A percentile compares a stretch with the other conserved stretches of the same genome.
These are phyloP conservation scores for Taeniopygia guttata DNA, from an alignment of 2,797 vertebrate genomes.

Conservation along the genomic window DNA sequence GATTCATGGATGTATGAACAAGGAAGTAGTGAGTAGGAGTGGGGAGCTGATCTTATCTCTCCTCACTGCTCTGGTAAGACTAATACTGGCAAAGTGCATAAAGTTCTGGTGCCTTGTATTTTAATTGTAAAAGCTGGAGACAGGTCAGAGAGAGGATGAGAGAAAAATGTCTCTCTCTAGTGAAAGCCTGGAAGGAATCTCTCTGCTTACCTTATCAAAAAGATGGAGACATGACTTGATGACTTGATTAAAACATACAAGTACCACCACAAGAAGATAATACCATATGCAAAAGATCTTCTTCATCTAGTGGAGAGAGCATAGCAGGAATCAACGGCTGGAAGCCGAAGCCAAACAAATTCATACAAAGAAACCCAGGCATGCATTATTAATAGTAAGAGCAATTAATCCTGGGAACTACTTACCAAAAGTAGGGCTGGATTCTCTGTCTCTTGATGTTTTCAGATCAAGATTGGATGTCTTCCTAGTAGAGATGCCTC, in stretches of 20 bases:
- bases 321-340: constrained; percentile 38
- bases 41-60: constrained; percentile 45
- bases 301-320: constrained; percentile 47
- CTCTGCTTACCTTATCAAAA: constrained; percentile 45
- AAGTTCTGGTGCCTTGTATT: background rate
- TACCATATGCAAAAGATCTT: constrained; percentile 35
- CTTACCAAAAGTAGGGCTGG: constrained; percentile 44
- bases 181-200: constrained; percentile 48
- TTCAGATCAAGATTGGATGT: constrained; percentile 53
- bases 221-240: constrained; percentile 32
- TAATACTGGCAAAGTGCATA: background rate
- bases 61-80: background rate
- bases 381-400: constrained; percentile 61
- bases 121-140: constrained; percentile 33
- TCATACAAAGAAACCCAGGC: constrained; percentile 50
- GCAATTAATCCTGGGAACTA: constrained; percentile 65
- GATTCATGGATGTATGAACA: constrained; percentile 16
- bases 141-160: constrained; percentile 46
- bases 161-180: constrained; percentile 31
- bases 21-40: constrained; percentile 43
- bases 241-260: constrained; percentile 36
- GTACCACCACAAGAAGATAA: constrained; percentile 38
- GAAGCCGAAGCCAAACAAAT: constrained; percentile 46
- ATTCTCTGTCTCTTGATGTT: constrained; percentile 58
- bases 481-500: constrained; percentile 56